phyloP scores from a whole-genome alignment of 1,140 invertebrate genomes.

The honey bee (Apis mellifera) region DNA sequence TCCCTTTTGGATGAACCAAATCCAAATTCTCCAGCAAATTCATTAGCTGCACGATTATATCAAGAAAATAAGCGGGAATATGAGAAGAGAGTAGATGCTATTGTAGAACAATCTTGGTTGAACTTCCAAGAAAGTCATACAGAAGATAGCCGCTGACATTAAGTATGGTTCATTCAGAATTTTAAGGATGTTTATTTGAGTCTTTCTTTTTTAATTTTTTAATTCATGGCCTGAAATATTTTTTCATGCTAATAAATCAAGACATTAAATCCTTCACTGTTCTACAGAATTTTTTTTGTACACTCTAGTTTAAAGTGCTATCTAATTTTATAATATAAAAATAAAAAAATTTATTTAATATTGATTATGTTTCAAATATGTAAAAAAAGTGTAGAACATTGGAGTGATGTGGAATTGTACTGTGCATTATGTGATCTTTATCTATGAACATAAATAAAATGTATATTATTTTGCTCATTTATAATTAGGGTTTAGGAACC shows the following conservation, averaged over 20 bases:
- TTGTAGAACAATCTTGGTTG: slow-evolving; percentile 86
- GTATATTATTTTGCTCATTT: slow-evolving; percentile 56
- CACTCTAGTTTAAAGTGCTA: background rate
- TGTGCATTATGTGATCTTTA: slow-evolving; percentile 65
- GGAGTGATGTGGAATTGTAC: slow-evolving; percentile 39
- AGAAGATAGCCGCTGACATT: slow-evolving; percentile 80
- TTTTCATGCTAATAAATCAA: slow-evolving; percentile 1
- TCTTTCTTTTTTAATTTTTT: slow-evolving; percentile 3
- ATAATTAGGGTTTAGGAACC: slow-evolving; percentile 46
- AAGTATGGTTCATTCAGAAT: slow-evolving; percentile 48
- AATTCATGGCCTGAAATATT: slow-evolving; percentile 2
- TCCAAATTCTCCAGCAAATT: slow-evolving; percentile 88
- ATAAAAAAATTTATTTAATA: slow-evolving; percentile 21
- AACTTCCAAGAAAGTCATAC: slow-evolving; percentile 80
- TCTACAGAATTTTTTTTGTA: slow-evolving; percentile 5
- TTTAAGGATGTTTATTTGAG: slow-evolving; percentile 5
- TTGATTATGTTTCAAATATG: slow-evolving; percentile 40
- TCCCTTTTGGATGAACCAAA: slow-evolving; percentile 86
- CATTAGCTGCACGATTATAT: slow-evolving; percentile 86
- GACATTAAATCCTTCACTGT: slow-evolving; percentile 25
- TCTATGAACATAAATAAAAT: slow-evolving; percentile 54
- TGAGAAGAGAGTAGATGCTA: slow-evolving; percentile 86
- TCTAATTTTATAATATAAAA: background rate
- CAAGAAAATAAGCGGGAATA: slow-evolving; percentile 86
- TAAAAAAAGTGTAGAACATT: slow-evolving; percentile 39